Evolutionary conservation across 2,797 vertebrate genomes (phyloP).

Genomic region (Florisuga fusca): DNA sequence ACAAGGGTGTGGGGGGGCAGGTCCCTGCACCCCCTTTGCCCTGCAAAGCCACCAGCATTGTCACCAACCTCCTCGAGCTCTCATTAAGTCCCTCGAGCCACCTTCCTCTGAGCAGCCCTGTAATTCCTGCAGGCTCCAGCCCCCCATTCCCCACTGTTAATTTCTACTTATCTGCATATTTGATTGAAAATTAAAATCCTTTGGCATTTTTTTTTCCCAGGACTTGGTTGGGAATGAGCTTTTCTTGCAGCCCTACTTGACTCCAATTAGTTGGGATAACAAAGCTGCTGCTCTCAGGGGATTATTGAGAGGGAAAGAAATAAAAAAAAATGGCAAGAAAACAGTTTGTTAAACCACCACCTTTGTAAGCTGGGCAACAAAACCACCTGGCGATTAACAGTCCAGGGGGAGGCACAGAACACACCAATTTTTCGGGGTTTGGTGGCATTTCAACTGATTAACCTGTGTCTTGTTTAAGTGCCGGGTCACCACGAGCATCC

Average conservation of each 20-base stretch:
- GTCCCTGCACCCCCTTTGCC: background rate
- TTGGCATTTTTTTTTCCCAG: background rate
- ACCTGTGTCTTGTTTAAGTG: background rate
- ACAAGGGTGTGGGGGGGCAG: background rate
- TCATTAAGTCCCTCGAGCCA: background rate
- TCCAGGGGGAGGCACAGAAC: background rate
- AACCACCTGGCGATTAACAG: background rate
- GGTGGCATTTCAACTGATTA: background rate
- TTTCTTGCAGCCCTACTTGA: conserved; percentile 59
- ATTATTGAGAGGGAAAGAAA: conserved; percentile 42
- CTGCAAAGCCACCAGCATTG: background rate
- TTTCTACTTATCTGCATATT: conserved; percentile 50
- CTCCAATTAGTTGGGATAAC: conserved; percentile 67
- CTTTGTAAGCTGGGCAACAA: background rate
- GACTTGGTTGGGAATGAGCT: background rate
- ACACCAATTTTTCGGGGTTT: background rate
- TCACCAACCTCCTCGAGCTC: background rate
- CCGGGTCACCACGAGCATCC: background rate
- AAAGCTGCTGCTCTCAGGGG: conserved; percentile 45
- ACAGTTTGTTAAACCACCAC: background rate
- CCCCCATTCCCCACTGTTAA: background rate
- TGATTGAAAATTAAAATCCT: conserved; percentile 59
- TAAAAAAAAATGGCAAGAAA: background rate
- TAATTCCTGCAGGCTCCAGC: background rate
- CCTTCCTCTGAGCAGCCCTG: background rate